Percentiles rank a stretch among this genome's conserved stretches.
These are phyloP conservation scores for Zygothrica quintamaculata DNA, from an alignment of 2,888 invertebrate genomes.

Conservation along the genomic window DNA sequence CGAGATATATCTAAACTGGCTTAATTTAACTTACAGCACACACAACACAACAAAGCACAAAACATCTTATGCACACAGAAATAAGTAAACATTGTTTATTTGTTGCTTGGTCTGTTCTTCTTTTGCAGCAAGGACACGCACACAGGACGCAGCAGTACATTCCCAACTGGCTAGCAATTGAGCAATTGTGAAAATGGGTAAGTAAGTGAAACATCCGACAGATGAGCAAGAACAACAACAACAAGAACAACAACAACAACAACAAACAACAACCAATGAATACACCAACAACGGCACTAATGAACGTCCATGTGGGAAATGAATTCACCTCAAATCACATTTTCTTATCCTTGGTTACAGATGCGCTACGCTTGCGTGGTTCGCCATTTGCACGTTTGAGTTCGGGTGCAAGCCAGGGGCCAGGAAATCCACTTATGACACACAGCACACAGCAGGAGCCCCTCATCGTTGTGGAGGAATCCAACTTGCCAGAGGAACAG, in stretches of 20 bases:
- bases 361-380: constrained; percentile 87
- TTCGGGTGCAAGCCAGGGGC: constrained; percentile 57
- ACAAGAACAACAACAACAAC: constrained; percentile 2
- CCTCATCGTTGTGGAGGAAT: constrained; percentile 92
- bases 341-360: constrained; percentile 50
- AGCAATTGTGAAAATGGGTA: constrained; percentile 68
- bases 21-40: constrained; percentile 54
- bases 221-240: constrained; percentile 1
- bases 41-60: constrained; percentile 4
- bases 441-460: constrained; percentile 87
- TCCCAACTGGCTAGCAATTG: constrained; percentile 68
- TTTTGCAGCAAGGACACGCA: constrained; percentile 53
- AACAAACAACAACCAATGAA: constrained; percentile 14
- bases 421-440: constrained; percentile 26
- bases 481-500: constrained; percentile 88
- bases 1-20: constrained; percentile 12
- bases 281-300: constrained; percentile 25
- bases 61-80: not conserved
- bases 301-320: constrained; percentile 39
- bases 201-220: constrained; percentile 37
- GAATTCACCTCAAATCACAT: constrained; percentile 21
- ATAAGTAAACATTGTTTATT: constrained; percentile 32
- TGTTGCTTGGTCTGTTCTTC: constrained; percentile 41
- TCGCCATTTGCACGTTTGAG: constrained; percentile 87
- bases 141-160: constrained; percentile 45